These are phyloP conservation scores for Pristionchus entomophagus DNA, from an alignment of 2,888 invertebrate genomes.

Conservation along the genomic window DNA sequence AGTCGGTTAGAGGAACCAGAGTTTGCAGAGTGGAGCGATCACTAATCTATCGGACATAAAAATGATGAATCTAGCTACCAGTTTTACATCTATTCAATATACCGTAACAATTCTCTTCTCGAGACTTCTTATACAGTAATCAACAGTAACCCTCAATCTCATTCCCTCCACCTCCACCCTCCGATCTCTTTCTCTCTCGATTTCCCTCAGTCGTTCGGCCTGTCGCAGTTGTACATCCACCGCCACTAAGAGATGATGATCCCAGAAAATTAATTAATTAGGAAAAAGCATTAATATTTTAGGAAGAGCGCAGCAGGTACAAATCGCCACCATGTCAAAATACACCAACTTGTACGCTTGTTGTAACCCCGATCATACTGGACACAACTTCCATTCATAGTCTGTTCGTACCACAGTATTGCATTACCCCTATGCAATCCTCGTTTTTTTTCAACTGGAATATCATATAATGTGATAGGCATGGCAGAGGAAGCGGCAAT, in stretches of 20 bases:
- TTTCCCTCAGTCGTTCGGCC: not conserved
- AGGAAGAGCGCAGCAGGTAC: not conserved
- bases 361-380: not conserved
- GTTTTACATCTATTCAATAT: too few relatives aligned
- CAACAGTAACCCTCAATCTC: too few relatives aligned
- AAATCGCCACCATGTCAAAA: not conserved
- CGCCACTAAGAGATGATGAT: not conserved
- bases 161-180: not conserved
- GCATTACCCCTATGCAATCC: too few relatives aligned
- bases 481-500: not conserved
- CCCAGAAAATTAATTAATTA: not conserved
- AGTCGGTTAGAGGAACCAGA: too few relatives aligned
- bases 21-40: too few relatives aligned
- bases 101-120: too few relatives aligned
- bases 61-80: too few relatives aligned
- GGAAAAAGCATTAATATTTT: not conserved
- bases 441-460: not conserved
- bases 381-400: not conserved
- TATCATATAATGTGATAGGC: not conserved
- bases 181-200: not conserved
- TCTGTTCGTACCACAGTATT: too few relatives aligned
- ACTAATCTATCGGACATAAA: too few relatives aligned
- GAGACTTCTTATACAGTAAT: too few relatives aligned
- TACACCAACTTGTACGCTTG: not conserved
- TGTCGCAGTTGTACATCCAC: not conserved